Evolutionary conservation across 2,797 vertebrate genomes (phyloP).

Genomic region (Philypnodon macrostomus): DNA sequence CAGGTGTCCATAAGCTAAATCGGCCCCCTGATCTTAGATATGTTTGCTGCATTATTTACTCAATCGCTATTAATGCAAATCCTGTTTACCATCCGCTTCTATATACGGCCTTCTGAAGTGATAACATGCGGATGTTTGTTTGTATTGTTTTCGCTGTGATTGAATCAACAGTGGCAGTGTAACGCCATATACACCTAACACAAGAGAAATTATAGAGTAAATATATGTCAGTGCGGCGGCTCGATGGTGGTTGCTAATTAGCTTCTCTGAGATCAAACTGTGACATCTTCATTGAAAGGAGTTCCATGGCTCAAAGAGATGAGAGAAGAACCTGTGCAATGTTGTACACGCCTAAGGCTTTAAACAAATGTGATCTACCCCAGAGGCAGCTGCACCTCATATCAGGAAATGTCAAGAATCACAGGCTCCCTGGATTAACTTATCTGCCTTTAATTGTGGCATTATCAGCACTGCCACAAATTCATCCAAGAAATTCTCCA

Average conservation of each 20-base stretch:
- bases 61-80: slow-evolving; percentile 65
- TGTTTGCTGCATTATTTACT: slow-evolving; percentile 62
- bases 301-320: slow-evolving; percentile 34
- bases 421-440: slow-evolving; percentile 57
- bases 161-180: slow-evolving; percentile 47
- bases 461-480: slow-evolving; percentile 47
- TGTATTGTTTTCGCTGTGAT: slow-evolving; percentile 57
- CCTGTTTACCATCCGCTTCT: slow-evolving; percentile 74
- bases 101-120: slow-evolving; percentile 63
- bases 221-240: slow-evolving; percentile 34
- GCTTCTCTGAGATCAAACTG: slow-evolving; percentile 36
- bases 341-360: slow-evolving; percentile 28
- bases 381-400: slow-evolving; percentile 37
- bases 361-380: slow-evolving; percentile 45
- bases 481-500: slow-evolving; percentile 42
- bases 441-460: slow-evolving; percentile 61
- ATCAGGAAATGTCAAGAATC: slow-evolving; percentile 61
- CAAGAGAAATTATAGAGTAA: slow-evolving; percentile 34
- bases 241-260: slow-evolving; percentile 43
- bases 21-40: slow-evolving; percentile 39
- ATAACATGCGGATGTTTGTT: slow-evolving; percentile 76
- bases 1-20: slow-evolving; percentile 66
- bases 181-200: slow-evolving; percentile 36
- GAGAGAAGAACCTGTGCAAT: slow-evolving; percentile 30
- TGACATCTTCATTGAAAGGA: slow-evolving; percentile 56